Conservation (phyloP, 2,888 invertebrate species). For the Empis livida region DNA sequence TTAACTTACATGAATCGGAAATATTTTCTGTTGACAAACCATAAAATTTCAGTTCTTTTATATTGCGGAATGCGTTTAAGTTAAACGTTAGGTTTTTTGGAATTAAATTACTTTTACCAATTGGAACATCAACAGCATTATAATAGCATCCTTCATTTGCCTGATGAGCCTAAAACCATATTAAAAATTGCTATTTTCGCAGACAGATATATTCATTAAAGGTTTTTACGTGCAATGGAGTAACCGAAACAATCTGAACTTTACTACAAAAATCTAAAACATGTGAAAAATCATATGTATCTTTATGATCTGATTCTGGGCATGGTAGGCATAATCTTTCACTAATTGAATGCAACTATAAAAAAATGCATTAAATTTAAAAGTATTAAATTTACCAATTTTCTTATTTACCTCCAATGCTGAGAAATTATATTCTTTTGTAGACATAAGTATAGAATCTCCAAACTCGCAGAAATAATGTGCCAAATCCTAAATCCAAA, state of each 20-base stretch:
- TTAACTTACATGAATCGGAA: conserved; percentile 37
- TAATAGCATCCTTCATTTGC: conserved; percentile 20
- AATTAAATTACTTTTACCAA: conserved; percentile 73
- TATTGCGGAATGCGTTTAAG: conserved; percentile 66
- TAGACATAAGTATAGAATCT: conserved; percentile 47
- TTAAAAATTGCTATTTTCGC: no score
- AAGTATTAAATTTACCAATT: neutral
- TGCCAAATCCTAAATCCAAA: conserved; percentile 66
- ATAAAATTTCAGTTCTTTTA: conserved; percentile 57
- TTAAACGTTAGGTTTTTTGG: conserved; percentile 70
- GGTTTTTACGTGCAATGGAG: conserved; percentile 30
- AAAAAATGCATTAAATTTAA: neutral
- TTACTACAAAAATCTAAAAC: conserved; percentile 78
- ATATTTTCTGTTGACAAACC: conserved; percentile 57
- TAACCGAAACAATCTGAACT: conserved; percentile 41
- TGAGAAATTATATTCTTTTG: conserved; percentile 52
- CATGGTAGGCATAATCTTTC: conserved; percentile 77
- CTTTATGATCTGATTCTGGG: conserved; percentile 62
- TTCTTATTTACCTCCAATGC: conserved; percentile 55
- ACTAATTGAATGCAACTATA: conserved; percentile 48
- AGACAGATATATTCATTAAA: no score
- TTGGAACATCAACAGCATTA: conserved; percentile 37
- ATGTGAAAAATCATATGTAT: conserved; percentile 81
- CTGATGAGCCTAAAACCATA: conserved; percentile 2
- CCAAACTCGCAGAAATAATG: conserved; percentile 64